Base-by-base conservation (phyloP, 2,797 vertebrate genomes). In the Dendrocincla tyrannina region DNA sequence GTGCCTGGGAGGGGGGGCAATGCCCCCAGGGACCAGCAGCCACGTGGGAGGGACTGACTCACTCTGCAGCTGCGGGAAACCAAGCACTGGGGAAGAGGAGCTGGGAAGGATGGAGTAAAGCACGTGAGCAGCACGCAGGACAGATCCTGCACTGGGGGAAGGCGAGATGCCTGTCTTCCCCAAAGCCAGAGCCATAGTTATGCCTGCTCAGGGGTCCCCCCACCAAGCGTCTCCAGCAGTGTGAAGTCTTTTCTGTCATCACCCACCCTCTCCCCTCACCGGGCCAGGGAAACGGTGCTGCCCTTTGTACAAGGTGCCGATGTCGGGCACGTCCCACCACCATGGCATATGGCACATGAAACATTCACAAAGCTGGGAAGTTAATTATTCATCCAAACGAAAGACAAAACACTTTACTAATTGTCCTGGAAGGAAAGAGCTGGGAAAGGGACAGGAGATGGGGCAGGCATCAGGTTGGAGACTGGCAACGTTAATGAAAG, bases 371-470 rank as follows among this genome's bases (percentile, higher is more conserved):
- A 97, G 96, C 97, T 97, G 96, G 97, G 92, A 96, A 97, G 98
- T 99, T 95, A 98, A 98, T 99, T 99, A 99, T 99, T 98, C 98
- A 99, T 98, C 97, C 97, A 94, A 97, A 98, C 84, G 74, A 98
- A 98, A 98, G 97, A 98, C 98, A 98, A 98, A 98, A 98, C 96
- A 96, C 97, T 98, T 98, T 96, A 97, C 97, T 98, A 98, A 98
- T 96, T 97, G 98, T 98, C 97, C 96, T 91, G 87, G 95, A 97
- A 97, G 79, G 82, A 82, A 88, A 76, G 82, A 92, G 37, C 41
- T 47, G 50, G 68, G 62, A 69, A 59, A 27, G 33, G 19, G 35
- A 22, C 64, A n/a, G 84, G 79, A 89, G 63, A 78, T 20, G 10
- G 77, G 59, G 58, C 85, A 96, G 90, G 50, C 37, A 82, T 93